Base-by-base conservation (phyloP, 2,113 vertebrate species). In the Cyphomyrus discorhynchus region DNA sequence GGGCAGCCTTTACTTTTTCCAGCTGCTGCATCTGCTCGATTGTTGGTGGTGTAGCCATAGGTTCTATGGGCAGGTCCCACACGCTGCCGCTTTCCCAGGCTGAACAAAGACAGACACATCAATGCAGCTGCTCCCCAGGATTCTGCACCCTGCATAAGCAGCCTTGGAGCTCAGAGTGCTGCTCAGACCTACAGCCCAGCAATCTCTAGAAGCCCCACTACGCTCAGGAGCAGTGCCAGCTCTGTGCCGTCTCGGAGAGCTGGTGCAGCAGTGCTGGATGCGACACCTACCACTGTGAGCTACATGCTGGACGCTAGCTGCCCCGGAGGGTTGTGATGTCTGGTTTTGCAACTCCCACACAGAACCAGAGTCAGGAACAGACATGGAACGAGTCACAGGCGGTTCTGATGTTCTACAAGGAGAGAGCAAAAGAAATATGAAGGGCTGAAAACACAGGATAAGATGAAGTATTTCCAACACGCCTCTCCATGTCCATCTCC, bases 11-110 rank as follows among this genome's bases (percentile, higher is more conserved):
- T 91, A 97, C 96, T 92, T 99, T 99, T 93, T 99, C 98, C 77
- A 99, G 95, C 94, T 99, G 98, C 92, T 99, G 98, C 93, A 99
- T 97, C 93, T 99, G 98, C 89, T 99, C 98, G 82, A 98, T 96
- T 92, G 98, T 97, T 92, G 98, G 96, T 92, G 96, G 96, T 92
- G 97, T 96, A 92, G 97, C 92, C 88, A 97, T 90, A 58, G 97
- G 95, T 92, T 99, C 98, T 88, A 98, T 96, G 27, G 98, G 98
- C 93, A 99, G 96, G 95, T 99, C 98, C 98, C 98, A 99, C 42
- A 99, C 98, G 87, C 98, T 99, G 95, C 96, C 96, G 91, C 98
- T 96, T 94, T 99, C 98, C 98, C 98, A 99, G 47, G 97, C 98
- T 98, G 91, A 88, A 80, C 88, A 91, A 92, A 85, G 90, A 80